Evolutionary conservation across 2,888 invertebrate genomes (phyloP), one percentile per base, ranked within the genome.

Genomic region (Actias luna): DNA sequence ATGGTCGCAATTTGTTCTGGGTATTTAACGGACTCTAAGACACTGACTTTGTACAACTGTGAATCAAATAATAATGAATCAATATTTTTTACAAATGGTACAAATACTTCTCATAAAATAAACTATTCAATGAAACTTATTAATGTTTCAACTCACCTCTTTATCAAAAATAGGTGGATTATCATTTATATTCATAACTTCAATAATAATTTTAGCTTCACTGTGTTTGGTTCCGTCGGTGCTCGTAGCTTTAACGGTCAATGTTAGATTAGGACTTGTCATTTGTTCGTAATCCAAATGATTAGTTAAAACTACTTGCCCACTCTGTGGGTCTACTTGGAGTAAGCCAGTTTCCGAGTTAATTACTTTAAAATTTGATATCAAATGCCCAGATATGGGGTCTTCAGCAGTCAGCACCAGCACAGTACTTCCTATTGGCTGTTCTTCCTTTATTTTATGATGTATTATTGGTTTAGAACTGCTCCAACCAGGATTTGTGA

Each of bases 201-300:
- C 94, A 29, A 97, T 94, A 52, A 94, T 93, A 1, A 97, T 93
- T 67, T 94, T 94, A 0, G 96, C 96, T 61, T 94, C 93, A 52
- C 95, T 95, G 77, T 94, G 94, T 65, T 94, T 94, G 67, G 84
- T 91, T 1, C 89, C 90, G 69, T 92, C 93, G 64, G 88, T 89
- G 65, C 91, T 92, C 0, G 88, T 93, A 0, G 94, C 94, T 72
- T 93, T 93, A 0, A 94, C 93, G 39, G 93, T 93, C 18, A 94
- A 83, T 12, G 92, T 92, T 55, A 92, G 79, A 79, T 94, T 94
- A 67, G 94, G 94, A 59, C 92, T 92, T 1, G 92, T 89, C n/a
- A 96, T 79, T 1, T 93, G 92, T 85, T 98, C 98, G 73, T 96
- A 97, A 83, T 98, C 97, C 29, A 98, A 84, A 63, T 95, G 93